These are phyloP conservation scores for Pseudomyrmex concolor DNA, from an alignment of 1,140 invertebrate species.

Conservation along the genomic window DNA sequence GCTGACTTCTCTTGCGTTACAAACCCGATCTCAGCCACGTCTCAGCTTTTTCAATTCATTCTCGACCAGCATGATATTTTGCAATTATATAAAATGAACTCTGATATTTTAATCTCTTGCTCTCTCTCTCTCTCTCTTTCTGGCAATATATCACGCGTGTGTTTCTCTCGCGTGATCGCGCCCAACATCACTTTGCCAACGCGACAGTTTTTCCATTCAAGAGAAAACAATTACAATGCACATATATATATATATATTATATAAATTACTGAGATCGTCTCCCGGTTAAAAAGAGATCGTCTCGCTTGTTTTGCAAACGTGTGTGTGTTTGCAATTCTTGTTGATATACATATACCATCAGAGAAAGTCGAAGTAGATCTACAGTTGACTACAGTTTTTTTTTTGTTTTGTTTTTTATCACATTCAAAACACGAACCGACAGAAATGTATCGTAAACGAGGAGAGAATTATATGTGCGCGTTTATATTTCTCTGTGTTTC, in stretches of 20 bases:
- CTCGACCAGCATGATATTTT: constrained; percentile 59
- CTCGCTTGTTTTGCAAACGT: constrained; percentile 38
- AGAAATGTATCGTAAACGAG: constrained; percentile 64
- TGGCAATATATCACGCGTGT: background rate
- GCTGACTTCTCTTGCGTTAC: no score
- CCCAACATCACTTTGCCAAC: constrained; percentile 38
- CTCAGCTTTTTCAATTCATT: no score
- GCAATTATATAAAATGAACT: constrained; percentile 61
- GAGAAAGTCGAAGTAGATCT: constrained; percentile 61
- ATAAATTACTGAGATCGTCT: constrained; percentile 48
- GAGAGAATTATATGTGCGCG: constrained; percentile 64
- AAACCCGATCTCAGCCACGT: no score
- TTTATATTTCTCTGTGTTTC: constrained; percentile 57
- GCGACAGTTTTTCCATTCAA: constrained; percentile 28
- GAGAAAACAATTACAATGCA: constrained; percentile 53
- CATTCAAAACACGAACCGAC: constrained; percentile 49
- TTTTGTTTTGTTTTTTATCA: constrained; percentile 17
- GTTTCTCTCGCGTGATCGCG: constrained; percentile 38
- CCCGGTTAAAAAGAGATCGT: constrained; percentile 34
- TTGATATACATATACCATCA: background rate
- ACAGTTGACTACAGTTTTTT: constrained; percentile 55
- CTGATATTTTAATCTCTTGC: background rate
- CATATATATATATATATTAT: background rate
- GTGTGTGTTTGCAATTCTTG: constrained; percentile 23
- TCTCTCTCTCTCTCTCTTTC: constrained; percentile 4